Conservation (phyloP, 2,797 vertebrate genomes). For the Semaprochilodus insignis region DNA sequence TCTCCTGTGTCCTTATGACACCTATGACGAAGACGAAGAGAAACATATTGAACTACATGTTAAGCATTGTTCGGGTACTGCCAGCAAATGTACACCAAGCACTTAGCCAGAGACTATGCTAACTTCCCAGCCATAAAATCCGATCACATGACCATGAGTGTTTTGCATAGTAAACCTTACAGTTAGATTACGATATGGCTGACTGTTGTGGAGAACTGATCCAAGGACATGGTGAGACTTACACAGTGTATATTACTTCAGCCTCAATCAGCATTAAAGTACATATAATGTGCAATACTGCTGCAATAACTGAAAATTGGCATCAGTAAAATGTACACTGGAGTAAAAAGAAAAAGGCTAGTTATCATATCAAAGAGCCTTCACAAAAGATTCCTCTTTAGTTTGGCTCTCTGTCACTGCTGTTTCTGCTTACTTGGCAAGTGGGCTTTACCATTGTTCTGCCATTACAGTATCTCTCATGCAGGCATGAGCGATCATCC, state of each 20-base stretch:
- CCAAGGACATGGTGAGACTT: background rate
- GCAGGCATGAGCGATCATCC: background rate
- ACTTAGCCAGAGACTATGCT: constrained; percentile 3
- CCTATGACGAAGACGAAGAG: constrained; percentile 69
- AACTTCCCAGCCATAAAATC: constrained; percentile 31
- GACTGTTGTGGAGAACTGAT: background rate
- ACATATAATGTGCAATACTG: background rate
- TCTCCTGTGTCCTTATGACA: constrained; percentile 81
- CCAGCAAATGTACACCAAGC: constrained; percentile 10
- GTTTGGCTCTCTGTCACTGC: constrained; percentile 15
- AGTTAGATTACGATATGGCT: constrained; percentile 24
- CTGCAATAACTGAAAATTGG: constrained; percentile 7
- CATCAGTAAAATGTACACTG: constrained; percentile 15
- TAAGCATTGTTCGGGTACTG: constrained; percentile 1
- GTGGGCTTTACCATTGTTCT: constrained; percentile 24
- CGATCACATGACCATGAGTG: constrained; percentile 34
- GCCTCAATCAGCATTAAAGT: background rate
- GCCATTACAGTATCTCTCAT: constrained; percentile 2
- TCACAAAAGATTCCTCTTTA: constrained; percentile 25
- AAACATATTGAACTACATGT: constrained; percentile 56
- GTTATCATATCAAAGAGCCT: constrained; percentile 9
- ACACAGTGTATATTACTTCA: background rate
- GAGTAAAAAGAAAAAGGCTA: constrained; percentile 22
- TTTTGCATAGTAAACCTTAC: constrained; percentile 50
- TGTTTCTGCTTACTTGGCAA: constrained; percentile 41